Conservation (phyloP, 2,888 invertebrate species). For the Macrophya annulata region DNA sequence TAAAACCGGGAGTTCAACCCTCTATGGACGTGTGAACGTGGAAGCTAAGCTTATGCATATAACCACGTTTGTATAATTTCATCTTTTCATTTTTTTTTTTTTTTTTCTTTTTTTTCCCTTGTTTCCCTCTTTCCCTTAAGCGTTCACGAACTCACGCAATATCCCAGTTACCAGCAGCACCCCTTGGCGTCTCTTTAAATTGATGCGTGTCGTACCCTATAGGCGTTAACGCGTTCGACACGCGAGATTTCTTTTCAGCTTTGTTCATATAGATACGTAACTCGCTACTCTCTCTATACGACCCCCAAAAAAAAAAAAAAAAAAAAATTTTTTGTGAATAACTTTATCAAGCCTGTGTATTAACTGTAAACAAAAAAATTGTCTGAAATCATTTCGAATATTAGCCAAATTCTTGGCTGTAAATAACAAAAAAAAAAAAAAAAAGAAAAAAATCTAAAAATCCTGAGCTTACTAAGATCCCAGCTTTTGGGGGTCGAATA, state of each 20-base stretch:
- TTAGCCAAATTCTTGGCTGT: background rate
- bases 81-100: background rate
- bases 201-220: constrained; percentile 60
- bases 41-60: constrained; percentile 39
- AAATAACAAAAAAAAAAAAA: background rate
- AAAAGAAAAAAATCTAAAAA: background rate
- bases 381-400: background rate
- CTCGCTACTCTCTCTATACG: too few relatives aligned
- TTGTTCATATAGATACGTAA: too few relatives aligned
- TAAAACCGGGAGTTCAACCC: background rate
- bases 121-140: constrained; percentile 14
- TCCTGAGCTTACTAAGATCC: background rate
- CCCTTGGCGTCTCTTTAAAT: constrained; percentile 65
- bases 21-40: background rate
- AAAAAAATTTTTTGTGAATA: constrained; percentile 55
- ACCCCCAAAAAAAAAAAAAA: too few relatives aligned
- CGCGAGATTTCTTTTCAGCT: constrained; percentile 59
- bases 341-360: too few relatives aligned
- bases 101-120: background rate
- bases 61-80: constrained; percentile 38
- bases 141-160: constrained; percentile 66
- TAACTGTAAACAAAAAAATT: background rate
- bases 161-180: constrained; percentile 67
- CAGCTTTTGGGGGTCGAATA: background rate
- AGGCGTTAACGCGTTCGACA: constrained; percentile 56